Evolutionary conservation across 1,140 invertebrate species (phyloP).

Genomic region (Bombus soroeensis): DNA sequence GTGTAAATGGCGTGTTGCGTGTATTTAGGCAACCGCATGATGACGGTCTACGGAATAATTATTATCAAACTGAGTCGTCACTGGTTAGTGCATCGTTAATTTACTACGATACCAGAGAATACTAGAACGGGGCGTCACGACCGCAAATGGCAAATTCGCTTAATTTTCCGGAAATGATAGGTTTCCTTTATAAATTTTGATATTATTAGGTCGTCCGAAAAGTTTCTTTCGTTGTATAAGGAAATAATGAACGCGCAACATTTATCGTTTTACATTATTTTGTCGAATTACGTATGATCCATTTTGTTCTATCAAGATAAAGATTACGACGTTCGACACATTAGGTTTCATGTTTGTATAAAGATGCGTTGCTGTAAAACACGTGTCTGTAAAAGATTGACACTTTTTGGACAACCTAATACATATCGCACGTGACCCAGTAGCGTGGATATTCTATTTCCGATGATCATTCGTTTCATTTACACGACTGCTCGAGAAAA

Average conservation of each 20-base stretch:
- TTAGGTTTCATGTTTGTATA: too few species aligned
- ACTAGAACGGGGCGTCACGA: neutral
- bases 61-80: neutral
- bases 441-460: neutral
- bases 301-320: too few species aligned
- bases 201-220: too few species aligned
- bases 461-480: neutral
- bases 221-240: too few species aligned
- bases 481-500: neutral
- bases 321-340: too few species aligned
- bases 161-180: constrained; percentile 9
- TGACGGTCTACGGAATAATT: constrained; percentile 25
- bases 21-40: neutral
- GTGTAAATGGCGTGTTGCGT: neutral
- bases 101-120: neutral
- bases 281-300: too few species aligned
- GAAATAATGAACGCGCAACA: too few species aligned
- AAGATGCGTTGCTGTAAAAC: too few species aligned
- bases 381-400: too few species aligned
- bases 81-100: neutral
- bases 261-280: too few species aligned
- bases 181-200: neutral
- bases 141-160: neutral
- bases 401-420: too few species aligned
- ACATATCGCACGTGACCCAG: neutral